phyloP scores from a whole-genome alignment of 2,113 vertebrate species.

The Theristicus caerulescens region DNA sequence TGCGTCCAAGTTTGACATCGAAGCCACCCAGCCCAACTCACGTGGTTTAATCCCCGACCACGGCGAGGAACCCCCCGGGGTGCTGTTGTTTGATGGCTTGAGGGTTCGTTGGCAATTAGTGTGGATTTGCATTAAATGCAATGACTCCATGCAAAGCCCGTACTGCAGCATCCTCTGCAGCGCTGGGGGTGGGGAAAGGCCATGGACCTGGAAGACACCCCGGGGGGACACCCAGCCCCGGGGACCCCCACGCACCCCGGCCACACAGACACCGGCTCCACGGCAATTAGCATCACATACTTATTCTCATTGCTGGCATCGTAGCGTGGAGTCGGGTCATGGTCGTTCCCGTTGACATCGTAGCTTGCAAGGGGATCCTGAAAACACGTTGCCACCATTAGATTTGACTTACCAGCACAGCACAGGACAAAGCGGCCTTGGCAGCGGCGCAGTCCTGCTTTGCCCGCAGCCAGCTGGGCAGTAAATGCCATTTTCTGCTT shows the following conservation, averaged over 20 bases:
- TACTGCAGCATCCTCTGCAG: background rate
- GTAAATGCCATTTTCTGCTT: background rate
- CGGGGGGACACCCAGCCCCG: background rate
- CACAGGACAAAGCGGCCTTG: fast-evolving
- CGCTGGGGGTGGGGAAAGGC: background rate
- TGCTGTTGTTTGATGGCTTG: fast-evolving
- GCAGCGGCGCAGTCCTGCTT: background rate
- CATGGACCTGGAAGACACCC: background rate
- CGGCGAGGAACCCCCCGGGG: background rate
- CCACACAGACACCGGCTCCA: background rate
- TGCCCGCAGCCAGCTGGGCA: background rate
- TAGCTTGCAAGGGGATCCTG: conserved; percentile 92
- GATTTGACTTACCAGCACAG: background rate
- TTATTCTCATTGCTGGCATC: conserved; percentile 91
- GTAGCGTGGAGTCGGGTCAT: conserved; percentile 87
- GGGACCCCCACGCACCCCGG: fast-evolving
- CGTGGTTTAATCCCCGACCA: fast-evolving
- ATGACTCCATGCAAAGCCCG: background rate
- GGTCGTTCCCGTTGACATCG: conserved; percentile 90
- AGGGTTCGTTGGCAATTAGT: background rate
- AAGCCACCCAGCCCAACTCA: background rate
- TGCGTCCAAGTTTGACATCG: background rate
- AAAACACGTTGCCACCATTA: background rate
- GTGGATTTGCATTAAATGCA: background rate
- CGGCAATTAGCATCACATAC: conserved; percentile 52